These are phyloP conservation scores for Zoanthus sociatus DNA, from an alignment of 92 coral and sea anemone genomes.

Conservation along the genomic window DNA sequence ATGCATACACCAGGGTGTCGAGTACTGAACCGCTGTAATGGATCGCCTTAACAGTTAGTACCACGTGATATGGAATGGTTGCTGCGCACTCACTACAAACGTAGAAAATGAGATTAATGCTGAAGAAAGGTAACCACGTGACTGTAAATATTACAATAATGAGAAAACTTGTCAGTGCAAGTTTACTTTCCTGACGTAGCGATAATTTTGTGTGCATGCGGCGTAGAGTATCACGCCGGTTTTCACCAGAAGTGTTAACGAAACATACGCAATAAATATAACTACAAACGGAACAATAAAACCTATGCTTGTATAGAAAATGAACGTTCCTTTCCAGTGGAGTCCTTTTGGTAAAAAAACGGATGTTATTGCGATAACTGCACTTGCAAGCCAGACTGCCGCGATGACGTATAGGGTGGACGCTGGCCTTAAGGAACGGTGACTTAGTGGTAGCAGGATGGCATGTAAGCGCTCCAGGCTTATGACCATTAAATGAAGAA, in stretches of 20 bases:
- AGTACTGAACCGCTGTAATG: conserved; percentile 82
- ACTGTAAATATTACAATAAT: conserved; percentile 69
- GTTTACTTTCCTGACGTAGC: conserved; percentile 64
- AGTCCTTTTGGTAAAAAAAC: conserved; percentile 79
- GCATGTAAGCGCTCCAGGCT: conserved; percentile 82
- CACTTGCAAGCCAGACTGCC: conserved; percentile 66
- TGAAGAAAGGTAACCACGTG: conserved; percentile 86
- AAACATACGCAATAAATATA: conserved; percentile 68
- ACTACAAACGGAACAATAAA: conserved; percentile 73
- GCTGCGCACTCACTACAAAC: conserved; percentile 61
- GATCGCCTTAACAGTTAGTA: conserved; percentile 72
- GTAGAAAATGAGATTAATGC: conserved; percentile 71
- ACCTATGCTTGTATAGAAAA: conserved; percentile 74
- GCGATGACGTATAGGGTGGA: conserved; percentile 54
- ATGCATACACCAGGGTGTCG: conserved; percentile 75
- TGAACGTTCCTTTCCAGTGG: conserved; percentile 83
- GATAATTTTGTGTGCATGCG: conserved; percentile 53
- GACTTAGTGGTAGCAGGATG: conserved; percentile 76
- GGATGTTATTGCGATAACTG: conserved; percentile 63
- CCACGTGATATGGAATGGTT: conserved; percentile 46
- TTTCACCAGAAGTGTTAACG: conserved; percentile 69
- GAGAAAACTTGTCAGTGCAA: conserved; percentile 67
- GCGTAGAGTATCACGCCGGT: conserved; percentile 54
- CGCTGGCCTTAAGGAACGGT: conserved; percentile 66
- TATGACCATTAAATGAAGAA: conserved; percentile 78